A percentile compares a stretch with the other conserved stretches of the same genome.
phyloP scores from a whole-genome alignment of 2,797 vertebrate species.

The Eidolon dupreanum region DNA sequence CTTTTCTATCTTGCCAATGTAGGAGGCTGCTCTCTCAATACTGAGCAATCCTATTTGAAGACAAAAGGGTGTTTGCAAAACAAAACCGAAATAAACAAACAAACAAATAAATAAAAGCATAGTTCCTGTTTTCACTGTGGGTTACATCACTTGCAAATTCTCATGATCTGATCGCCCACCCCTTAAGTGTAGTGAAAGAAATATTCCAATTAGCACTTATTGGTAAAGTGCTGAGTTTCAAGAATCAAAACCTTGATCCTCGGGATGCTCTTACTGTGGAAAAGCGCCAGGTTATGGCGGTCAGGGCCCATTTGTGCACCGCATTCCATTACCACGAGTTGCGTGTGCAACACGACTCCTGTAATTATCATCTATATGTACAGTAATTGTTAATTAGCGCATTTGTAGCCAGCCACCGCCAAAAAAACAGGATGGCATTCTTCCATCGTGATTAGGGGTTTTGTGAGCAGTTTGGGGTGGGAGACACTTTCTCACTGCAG shows the following conservation, averaged over 20 bases:
- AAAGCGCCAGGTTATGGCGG: not conserved
- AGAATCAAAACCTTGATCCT: not conserved
- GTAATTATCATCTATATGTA: conserved; percentile 48
- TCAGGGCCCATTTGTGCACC: not conserved
- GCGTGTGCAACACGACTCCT: not conserved
- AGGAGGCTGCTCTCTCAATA: not conserved
- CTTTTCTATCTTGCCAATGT: not conserved
- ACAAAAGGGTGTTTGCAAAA: conserved; percentile 38
- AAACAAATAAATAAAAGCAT: not conserved
- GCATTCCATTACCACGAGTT: not conserved
- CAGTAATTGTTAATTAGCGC: conserved; percentile 56
- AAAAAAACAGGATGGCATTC: conserved; percentile 69
- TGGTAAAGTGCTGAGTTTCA: not conserved
- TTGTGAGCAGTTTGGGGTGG: conserved; percentile 69
- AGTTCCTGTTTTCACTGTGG: not conserved
- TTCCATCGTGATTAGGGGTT: conserved; percentile 71
- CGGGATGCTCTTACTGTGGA: not conserved
- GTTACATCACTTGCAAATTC: not conserved
- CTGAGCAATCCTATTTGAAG: conserved; percentile 19
- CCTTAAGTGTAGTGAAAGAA: not conserved
- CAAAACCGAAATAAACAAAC: not conserved
- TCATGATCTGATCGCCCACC: conserved; percentile 5
- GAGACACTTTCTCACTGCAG: conserved; percentile 72
- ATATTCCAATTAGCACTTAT: not conserved
- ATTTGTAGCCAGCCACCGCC: conserved; percentile 41